A percentile compares a stretch with the other conserved stretches of the same genome.
Evolutionary conservation across 1,140 invertebrate genomes (phyloP).

Genomic region (Philotrypesis tridentata): DNA sequence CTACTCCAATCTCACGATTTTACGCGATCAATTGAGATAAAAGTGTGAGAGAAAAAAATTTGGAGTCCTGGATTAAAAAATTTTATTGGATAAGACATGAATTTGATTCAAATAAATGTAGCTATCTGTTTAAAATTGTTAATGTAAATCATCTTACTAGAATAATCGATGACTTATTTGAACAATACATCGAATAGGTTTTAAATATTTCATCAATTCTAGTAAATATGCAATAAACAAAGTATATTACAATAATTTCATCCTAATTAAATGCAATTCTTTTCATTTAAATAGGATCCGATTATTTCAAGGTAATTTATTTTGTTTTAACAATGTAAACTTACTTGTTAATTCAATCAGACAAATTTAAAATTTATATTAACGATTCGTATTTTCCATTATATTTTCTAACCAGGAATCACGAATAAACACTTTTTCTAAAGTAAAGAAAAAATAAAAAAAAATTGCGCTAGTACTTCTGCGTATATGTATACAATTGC

Average conservation of each 20-base stretch:
- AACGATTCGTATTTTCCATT: not conserved
- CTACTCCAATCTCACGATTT: constrained; percentile 25
- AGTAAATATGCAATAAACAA: not conserved
- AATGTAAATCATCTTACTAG: not conserved
- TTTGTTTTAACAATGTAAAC: not conserved
- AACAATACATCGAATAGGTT: not conserved
- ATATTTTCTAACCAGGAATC: not conserved
- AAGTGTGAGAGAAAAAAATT: not conserved
- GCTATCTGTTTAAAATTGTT: not conserved
- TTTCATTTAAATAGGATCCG: not conserved
- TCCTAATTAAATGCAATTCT: not conserved
- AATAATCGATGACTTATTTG: not conserved
- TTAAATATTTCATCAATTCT: not conserved
- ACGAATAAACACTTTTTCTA: constrained; percentile 29
- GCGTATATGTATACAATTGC: constrained; percentile 23
- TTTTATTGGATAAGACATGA: not conserved
- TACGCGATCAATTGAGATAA: not conserved
- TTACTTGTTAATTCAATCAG: too few species aligned
- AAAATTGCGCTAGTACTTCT: constrained; percentile 4
- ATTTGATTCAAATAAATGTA: not conserved
- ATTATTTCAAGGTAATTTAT: constrained; percentile 8
- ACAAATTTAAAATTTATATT: not conserved
- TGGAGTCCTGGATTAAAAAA: not conserved
- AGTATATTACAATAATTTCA: constrained; percentile 12
- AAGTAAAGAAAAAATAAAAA: not conserved